Conservation (phyloP, 1,140 invertebrate species). For the Brachionus asplanchnoidis region DNA sequence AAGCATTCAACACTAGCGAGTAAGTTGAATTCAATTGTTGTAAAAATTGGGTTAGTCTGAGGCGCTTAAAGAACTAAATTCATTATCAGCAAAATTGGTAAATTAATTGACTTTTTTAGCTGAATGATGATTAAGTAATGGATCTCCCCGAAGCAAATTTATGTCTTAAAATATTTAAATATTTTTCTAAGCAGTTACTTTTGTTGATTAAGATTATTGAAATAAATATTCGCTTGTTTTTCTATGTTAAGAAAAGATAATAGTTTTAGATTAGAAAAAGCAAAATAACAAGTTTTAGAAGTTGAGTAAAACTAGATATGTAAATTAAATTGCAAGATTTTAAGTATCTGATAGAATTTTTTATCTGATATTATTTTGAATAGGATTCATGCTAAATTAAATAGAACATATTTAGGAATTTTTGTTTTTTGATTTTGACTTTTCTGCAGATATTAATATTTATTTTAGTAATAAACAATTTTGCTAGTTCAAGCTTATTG, state of each 20-base stretch:
- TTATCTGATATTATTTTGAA: neutral
- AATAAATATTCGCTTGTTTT: neutral
- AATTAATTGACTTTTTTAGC: neutral
- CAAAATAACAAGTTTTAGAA: neutral
- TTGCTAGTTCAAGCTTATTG: neutral
- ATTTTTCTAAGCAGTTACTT: neutral
- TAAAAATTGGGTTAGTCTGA: neutral
- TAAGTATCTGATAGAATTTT: neutral
- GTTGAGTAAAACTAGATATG: neutral
- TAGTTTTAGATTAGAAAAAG: neutral
- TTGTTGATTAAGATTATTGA: neutral
- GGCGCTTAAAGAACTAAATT: neutral
- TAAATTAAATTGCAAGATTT: neutral
- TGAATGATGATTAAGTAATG: neutral
- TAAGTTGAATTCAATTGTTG: neutral
- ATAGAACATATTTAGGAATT: neutral
- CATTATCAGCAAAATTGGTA: neutral
- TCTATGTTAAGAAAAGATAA: neutral
- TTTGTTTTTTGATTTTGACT: neutral
- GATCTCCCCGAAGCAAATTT: neutral
- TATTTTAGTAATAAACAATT: neutral
- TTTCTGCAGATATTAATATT: neutral
- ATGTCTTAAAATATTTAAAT: neutral
- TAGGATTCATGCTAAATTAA: neutral
- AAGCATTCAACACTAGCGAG: neutral